Evolutionary conservation across 92 coral and sea anemone species (phyloP).

Genomic region (Epizoanthus ramosus): DNA sequence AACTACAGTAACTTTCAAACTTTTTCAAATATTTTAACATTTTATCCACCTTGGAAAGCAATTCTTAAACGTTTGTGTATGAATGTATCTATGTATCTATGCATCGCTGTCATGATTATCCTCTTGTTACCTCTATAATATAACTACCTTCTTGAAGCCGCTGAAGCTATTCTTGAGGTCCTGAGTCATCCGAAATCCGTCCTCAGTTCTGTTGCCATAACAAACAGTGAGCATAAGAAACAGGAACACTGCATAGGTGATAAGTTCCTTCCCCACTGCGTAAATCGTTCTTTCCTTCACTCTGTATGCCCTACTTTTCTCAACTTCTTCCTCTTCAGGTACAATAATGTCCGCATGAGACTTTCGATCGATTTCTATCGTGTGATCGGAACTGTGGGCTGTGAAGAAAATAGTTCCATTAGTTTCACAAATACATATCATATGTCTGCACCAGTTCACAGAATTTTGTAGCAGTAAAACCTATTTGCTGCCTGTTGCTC

Average conservation of each 20-base stretch:
- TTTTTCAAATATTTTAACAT: too few relatives aligned
- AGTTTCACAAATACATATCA: too few relatives aligned
- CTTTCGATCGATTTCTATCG: not conserved
- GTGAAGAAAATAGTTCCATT: not conserved
- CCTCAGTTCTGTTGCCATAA: slow-evolving; percentile 2
- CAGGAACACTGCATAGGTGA: not conserved
- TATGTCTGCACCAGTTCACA: too few relatives aligned
- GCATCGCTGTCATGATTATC: not conserved
- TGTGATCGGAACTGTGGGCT: not conserved
- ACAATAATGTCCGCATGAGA: not conserved
- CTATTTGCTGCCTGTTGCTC: too few relatives aligned
- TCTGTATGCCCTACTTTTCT: not conserved
- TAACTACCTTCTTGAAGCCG: not conserved
- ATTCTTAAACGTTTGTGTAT: too few relatives aligned
- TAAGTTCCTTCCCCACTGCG: not conserved
- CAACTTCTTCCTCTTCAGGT: not conserved
- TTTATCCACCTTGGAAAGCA: too few relatives aligned
- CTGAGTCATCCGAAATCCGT: not conserved
- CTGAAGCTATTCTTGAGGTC: slow-evolving; percentile 5
- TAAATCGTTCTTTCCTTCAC: not conserved
- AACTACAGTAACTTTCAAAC: too few relatives aligned
- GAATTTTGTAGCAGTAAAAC: too few relatives aligned
- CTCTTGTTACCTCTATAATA: not conserved
- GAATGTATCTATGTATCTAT: too few relatives aligned
- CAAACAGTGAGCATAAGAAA: slow-evolving; percentile 12